Conservation (phyloP, 2,797 vertebrate genomes). For the Calcarius lapponicus region DNA sequence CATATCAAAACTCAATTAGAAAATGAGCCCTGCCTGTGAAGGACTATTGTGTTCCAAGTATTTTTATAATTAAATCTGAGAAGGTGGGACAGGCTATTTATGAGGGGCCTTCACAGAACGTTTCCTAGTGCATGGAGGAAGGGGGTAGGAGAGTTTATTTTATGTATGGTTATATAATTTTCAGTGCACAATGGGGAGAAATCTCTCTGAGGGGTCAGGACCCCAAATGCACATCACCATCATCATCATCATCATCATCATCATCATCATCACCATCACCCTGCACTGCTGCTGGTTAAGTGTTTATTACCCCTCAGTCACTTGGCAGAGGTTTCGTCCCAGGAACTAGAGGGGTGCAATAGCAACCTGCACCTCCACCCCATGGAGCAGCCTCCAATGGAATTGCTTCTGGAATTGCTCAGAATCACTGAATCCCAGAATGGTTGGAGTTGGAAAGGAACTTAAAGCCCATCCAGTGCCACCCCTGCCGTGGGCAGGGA, state of each 20-base stretch:
- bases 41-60: conserved; percentile 23
- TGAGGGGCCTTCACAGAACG: background rate
- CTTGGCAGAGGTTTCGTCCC: background rate
- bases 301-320: background rate
- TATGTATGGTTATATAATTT: rapidly evolving
- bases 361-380: background rate
- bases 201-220: background rate
- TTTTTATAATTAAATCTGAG: conserved; percentile 17
- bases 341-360: rapidly evolving
- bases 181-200: background rate
- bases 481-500: background rate
- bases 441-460: background rate
- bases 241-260: background rate
- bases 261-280: rapidly evolving
- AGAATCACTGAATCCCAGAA: background rate
- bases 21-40: conserved; percentile 2
- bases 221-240: rapidly evolving
- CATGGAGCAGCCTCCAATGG: rapidly evolving
- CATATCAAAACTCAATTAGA: conserved; percentile 36
- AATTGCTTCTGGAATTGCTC: background rate
- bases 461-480: rapidly evolving
- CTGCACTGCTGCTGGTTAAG: background rate
- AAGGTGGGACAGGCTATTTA: background rate
- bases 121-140: background rate
- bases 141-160: background rate